Conservation (phyloP, 1,140 invertebrate species). For the Pogonomyrmex californicus region DNA sequence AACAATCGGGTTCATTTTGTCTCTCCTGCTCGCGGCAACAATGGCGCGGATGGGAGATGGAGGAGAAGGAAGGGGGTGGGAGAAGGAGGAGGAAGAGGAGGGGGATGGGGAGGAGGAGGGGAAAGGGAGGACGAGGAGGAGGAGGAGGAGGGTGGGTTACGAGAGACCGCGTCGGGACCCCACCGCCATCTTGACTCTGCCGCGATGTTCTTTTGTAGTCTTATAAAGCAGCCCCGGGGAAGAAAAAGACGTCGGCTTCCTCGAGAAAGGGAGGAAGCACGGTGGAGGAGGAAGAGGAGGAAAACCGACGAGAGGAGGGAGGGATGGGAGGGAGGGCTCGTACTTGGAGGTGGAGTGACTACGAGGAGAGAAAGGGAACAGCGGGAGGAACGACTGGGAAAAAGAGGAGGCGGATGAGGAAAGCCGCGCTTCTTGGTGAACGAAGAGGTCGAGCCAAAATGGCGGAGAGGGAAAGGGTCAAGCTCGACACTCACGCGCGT, state of each 20-base stretch:
- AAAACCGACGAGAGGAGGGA: constrained; percentile 51
- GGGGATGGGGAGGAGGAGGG: constrained; percentile 1
- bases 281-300: constrained; percentile 36
- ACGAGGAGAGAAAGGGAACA: constrained; percentile 53
- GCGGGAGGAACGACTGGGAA: constrained; percentile 54
- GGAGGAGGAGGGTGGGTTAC: background rate
- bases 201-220: constrained; percentile 82
- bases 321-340: constrained; percentile 35
- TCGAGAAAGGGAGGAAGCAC: constrained; percentile 68
- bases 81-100: too few species aligned
- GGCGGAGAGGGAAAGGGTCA: constrained; percentile 61
- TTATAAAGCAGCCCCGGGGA: constrained; percentile 78
- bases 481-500: constrained; percentile 19
- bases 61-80: constrained; percentile 63
- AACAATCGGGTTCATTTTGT: constrained; percentile 84
- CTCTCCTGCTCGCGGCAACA: constrained; percentile 84
- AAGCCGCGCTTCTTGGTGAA: constrained; percentile 64
- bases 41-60: constrained; percentile 73
- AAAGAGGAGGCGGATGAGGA: constrained; percentile 62
- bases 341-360: constrained; percentile 55
- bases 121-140: background rate
- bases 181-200: constrained; percentile 84
- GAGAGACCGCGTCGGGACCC: constrained; percentile 48
- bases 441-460: constrained; percentile 52
- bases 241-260: constrained; percentile 76